Base-by-base conservation (phyloP, 2,113 vertebrate species). In the Ia io region DNA sequence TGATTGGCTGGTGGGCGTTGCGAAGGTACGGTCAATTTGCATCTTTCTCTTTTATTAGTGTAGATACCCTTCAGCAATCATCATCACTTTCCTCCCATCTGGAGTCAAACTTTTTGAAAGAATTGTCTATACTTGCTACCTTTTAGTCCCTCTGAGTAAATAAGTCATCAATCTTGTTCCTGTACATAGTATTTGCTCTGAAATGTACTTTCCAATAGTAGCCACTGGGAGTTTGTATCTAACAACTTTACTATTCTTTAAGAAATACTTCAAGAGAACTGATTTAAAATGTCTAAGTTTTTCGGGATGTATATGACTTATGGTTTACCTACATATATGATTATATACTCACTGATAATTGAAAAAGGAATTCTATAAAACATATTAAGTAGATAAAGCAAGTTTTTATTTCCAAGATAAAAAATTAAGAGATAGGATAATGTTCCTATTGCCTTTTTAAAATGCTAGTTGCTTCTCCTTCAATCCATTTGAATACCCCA, bases 371-470 rank as follows among this genome's bases (percentile, higher is more conserved):
- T 88, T 77, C 3, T 76, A 37, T 95, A 12, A 90, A 95, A 53
- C 12, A 53, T 42, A 4, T 73, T 91, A 82, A 90, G 42, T 94
- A 63, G 30, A 23, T 73, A 76, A 91, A 61, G 4, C 32, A 89
- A 95, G 3, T 61, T 83, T 91, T 95, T 67, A 35, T 84, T 84
- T 28, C 11, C 2, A n/a, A 47, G 40, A 85, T 93, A 5, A 92
- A 2, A 95, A 91, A 69, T 92, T 71, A 71, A 95, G 42, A 83
- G 47, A 74, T 9, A 76, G 88, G 28, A 16, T 90, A 80, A 93
- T 77, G 8, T 91, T 85, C 7, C 2, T 79, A 22, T 95, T 92
- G 4, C 12, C 30, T 90, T 82, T 74, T 79, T 8, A 35, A 95
- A 96, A 74, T 82, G 37, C 47, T 83, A 28, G 8, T 9, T 95